Evolutionary conservation across 1,140 invertebrate genomes (phyloP).

Genomic region (Drosophila sproati): DNA sequence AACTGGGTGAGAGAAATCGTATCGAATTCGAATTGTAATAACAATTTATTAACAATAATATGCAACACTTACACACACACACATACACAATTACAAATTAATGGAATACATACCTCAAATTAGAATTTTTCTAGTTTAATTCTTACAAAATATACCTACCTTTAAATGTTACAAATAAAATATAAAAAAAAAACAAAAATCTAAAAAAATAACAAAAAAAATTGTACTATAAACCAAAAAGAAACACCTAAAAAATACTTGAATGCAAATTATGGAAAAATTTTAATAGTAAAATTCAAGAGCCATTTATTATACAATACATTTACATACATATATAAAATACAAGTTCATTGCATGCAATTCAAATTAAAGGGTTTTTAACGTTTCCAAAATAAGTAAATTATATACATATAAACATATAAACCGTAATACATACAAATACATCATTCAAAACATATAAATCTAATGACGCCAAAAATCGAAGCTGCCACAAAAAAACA

Average conservation of each 20-base stretch:
- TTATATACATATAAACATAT: conserved; percentile 35
- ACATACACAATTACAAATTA: conserved; percentile 73
- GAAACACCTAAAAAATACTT: conserved; percentile 46
- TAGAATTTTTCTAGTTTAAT: conserved; percentile 84
- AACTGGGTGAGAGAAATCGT: conserved; percentile 30
- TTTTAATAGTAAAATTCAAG: conserved; percentile 82
- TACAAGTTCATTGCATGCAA: conserved; percentile 66
- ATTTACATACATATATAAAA: conserved; percentile 40
- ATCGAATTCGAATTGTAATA: conserved; percentile 41
- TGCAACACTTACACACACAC: conserved; percentile 24
- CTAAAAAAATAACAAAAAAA: conserved; percentile 29
- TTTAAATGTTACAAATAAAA: conserved; percentile 71
- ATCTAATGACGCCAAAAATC: conserved; percentile 69
- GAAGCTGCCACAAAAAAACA: conserved; percentile 55
- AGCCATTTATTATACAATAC: conserved; percentile 74
- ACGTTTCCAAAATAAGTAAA: conserved; percentile 41
- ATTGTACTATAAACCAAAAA: conserved; percentile 34
- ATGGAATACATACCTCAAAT: conserved; percentile 83
- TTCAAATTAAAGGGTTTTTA: conserved; percentile 54
- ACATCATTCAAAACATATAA: conserved; percentile 42
- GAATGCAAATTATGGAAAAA: conserved; percentile 65
- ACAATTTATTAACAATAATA: conserved; percentile 56
- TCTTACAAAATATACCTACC: conserved; percentile 73
- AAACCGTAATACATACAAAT: conserved; percentile 25
- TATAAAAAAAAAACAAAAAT: conserved; percentile 20